Evolutionary conservation across 2,797 vertebrate genomes (phyloP).

Genomic region (Scleropages formosus): DNA sequence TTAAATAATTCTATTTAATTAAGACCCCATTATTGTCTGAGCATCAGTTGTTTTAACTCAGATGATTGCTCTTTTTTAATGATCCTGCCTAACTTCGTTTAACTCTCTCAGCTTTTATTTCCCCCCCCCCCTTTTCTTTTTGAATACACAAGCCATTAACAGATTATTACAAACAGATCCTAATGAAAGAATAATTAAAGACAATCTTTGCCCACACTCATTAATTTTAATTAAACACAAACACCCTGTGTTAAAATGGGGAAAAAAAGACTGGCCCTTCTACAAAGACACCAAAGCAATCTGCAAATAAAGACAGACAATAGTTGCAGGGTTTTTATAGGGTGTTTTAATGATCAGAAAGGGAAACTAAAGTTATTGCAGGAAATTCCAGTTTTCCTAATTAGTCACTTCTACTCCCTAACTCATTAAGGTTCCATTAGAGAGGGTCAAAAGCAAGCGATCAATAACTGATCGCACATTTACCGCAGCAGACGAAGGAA

Average conservation of each 20-base stretch:
- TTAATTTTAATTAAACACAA: slow-evolving; percentile 72
- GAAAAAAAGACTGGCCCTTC: slow-evolving; percentile 47
- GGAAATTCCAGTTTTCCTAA: background rate
- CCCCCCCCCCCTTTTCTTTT: slow-evolving; percentile 36
- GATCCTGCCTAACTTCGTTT: slow-evolving; percentile 45
- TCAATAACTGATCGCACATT: background rate
- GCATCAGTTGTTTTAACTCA: background rate
- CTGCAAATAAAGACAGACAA: slow-evolving; percentile 62
- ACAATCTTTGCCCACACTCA: slow-evolving; percentile 71
- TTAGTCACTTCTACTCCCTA: background rate
- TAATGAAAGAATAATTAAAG: slow-evolving; percentile 74
- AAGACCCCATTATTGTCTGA: background rate
- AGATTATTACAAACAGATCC: slow-evolving; percentile 68
- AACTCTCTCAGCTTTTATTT: slow-evolving; percentile 45
- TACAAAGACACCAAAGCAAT: slow-evolving; percentile 41
- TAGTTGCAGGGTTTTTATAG: slow-evolving; percentile 74
- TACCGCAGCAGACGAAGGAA: too few relatives aligned
- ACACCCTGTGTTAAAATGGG: slow-evolving; percentile 51
- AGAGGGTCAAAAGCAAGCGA: background rate
- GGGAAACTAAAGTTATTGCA: background rate
- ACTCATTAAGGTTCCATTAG: background rate
- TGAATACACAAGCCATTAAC: slow-evolving; percentile 62
- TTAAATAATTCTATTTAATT: background rate
- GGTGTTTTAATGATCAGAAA: slow-evolving; percentile 62
- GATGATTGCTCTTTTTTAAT: slow-evolving; percentile 41